Evolutionary conservation across 2,797 vertebrate species (phyloP), one percentile per base, ranked within the genome.

Genomic region (Pseudomugil gertrudae): DNA sequence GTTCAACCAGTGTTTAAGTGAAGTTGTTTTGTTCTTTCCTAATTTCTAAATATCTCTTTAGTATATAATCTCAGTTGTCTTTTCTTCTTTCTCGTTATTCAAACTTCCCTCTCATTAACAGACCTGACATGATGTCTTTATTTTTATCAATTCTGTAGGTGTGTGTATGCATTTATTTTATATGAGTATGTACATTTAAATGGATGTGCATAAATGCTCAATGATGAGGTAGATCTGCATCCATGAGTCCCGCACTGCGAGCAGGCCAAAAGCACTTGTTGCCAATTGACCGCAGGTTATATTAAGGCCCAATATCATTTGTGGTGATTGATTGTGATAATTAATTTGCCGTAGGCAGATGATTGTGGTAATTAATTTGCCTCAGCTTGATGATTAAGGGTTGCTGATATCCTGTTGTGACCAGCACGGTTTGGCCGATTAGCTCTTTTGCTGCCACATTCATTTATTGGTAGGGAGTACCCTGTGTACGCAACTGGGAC

Each of bases 351-450:
- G 85, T 88, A 88, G 89, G 85, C 91, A 85, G 91, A 91, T 89
- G 90, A 93, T 89, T 91, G 89, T 87, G 87, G 87, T 92, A 90
- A 93, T 93, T 92, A 90, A 91, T 92, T 92, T 83, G 89, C 90
- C 87, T 78, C 79, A 76, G 90, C 84, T 82, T 78, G 81, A 91
- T 92, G 91, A 92, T 92, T 90, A 91, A 91, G 85, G 89, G 82
- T 89, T 85, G 78, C 85, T 82, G 80, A 80, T 87, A 77, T 88
- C 90, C 89, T 79, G n/a, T 87, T 82, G 86, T 88, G 91, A 85
- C 83, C 84, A 74, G 78, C 80, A 73, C 81, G 60, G 86, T 88
- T 91, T 88, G 76, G 88, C 72, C 81, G 71, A 90, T 93, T 91
- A 90, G 87, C 85, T 84, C 79, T 78, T 90, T 85, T 72, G 75